Evolutionary conservation across 2,797 vertebrate genomes (phyloP).

Genomic region (Monodelphis domestica): DNA sequence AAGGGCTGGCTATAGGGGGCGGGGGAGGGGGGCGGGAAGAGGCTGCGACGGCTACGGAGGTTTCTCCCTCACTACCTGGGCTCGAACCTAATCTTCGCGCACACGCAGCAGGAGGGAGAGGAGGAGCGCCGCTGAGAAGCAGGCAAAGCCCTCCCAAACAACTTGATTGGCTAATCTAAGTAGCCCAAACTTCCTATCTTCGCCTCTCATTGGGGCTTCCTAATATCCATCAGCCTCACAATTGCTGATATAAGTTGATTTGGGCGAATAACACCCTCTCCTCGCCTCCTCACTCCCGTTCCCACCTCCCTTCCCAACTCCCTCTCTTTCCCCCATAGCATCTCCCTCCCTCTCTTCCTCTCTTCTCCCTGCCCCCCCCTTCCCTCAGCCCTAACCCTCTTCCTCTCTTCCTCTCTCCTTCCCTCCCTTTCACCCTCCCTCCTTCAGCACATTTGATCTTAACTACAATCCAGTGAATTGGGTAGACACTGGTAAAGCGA

Average conservation of each 20-base stretch:
- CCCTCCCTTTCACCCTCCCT: background rate
- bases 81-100: conserved; percentile 67
- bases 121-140: conserved; percentile 52
- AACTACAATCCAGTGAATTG: background rate
- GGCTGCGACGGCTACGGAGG: conserved; percentile 52
- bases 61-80: conserved; percentile 45
- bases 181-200: conserved; percentile 37
- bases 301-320: conserved; percentile 67
- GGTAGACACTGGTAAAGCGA: background rate
- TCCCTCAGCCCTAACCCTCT: conserved; percentile 2
- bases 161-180: conserved; percentile 75
- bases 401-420: background rate
- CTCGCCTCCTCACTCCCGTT: conserved; percentile 41
- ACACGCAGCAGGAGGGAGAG: conserved; percentile 65
- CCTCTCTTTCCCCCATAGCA: conserved; percentile 36
- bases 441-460: background rate
- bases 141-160: conserved; percentile 73
- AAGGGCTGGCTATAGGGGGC: conserved; percentile 5
- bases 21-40: background rate
- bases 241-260: conserved; percentile 60
- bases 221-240: conserved; percentile 68
- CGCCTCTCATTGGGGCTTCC: conserved; percentile 68
- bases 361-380: background rate
- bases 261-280: background rate
- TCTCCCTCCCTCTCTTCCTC: background rate